phyloP scores from a whole-genome alignment of 2,888 invertebrate species.

The Liopterus haemorrhoidalis region DNA sequence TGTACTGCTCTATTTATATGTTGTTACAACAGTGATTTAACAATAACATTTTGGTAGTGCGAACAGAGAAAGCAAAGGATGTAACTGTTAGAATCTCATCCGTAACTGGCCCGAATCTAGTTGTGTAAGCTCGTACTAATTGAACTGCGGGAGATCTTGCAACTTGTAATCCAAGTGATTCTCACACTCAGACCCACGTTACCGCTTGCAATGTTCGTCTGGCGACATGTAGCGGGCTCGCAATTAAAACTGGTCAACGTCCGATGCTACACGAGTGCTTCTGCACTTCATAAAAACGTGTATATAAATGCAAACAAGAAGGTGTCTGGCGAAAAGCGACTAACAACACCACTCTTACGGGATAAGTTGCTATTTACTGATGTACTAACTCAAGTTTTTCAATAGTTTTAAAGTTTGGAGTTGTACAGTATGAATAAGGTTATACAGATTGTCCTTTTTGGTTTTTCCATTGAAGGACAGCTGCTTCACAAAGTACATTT shows the following conservation, averaged over 20 bases:
- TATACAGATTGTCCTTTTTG: constrained; percentile 17
- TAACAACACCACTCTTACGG: not conserved
- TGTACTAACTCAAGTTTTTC: no score
- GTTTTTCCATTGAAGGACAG: constrained; percentile 11
- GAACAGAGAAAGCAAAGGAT: no score
- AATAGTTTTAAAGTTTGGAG: constrained; percentile 18
- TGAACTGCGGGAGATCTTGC: constrained; percentile 8
- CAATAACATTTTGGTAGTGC: no score
- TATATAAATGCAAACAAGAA: no score
- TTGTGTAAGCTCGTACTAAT: constrained; percentile 7
- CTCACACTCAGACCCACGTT: constrained; percentile 1
- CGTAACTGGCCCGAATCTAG: constrained; percentile 9
- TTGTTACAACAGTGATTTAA: no score
- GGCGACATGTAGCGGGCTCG: not conserved
- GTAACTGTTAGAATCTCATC: no score
- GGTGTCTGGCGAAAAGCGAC: no score
- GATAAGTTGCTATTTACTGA: constrained; percentile 1
- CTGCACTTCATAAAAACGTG: no score
- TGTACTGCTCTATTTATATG: no score
- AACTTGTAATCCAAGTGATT: constrained; percentile 10
- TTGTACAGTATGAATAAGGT: not conserved
- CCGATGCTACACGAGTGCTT: no score
- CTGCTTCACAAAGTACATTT: constrained; percentile 25
- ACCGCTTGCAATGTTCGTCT: constrained; percentile 6
- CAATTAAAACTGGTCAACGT: not conserved